phyloP scores from a whole-genome alignment of 1,140 invertebrate species.

The Euwallacea fornicatus region DNA sequence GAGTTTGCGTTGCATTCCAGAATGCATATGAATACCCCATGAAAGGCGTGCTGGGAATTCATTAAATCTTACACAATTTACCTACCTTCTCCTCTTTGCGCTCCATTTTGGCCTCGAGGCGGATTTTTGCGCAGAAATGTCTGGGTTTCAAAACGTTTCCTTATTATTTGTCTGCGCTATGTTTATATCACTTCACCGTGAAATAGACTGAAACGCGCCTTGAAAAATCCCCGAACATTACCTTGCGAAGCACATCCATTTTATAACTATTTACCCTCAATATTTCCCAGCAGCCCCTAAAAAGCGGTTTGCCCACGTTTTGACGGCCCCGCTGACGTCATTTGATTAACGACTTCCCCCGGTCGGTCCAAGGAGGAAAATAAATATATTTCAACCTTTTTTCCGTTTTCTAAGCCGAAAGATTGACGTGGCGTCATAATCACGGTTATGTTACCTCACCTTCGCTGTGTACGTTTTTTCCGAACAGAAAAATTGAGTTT shows the following conservation, averaged over 20 bases:
- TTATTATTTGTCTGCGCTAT: too few species aligned
- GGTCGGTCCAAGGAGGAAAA: slow-evolving; percentile 16
- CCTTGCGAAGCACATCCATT: slow-evolving; percentile 4
- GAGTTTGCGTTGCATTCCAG: slow-evolving; percentile 5
- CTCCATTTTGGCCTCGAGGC: too few species aligned
- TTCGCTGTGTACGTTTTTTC: slow-evolving; percentile 2
- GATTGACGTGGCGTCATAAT: slow-evolving; percentile 18
- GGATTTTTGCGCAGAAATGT: too few species aligned
- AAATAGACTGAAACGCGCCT: neutral
- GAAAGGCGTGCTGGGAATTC: slow-evolving; percentile 8
- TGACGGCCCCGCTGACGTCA: slow-evolving; percentile 12
- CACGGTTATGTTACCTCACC: slow-evolving; percentile 1
- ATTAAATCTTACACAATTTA: slow-evolving; percentile 1
- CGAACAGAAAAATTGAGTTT: neutral
- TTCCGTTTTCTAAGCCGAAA: slow-evolving; percentile 15
- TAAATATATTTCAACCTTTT: slow-evolving; percentile 10
- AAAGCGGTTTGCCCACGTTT: slow-evolving; percentile 12
- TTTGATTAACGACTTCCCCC: slow-evolving; percentile 10
- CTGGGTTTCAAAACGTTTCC: too few species aligned
- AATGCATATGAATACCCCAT: slow-evolving; percentile 5
- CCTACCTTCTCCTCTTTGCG: neutral
- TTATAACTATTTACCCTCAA: slow-evolving; percentile 14
- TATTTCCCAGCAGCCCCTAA: slow-evolving; percentile 7
- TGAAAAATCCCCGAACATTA: neutral
- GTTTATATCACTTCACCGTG: too few species aligned